Base-by-base conservation (phyloP, 2,797 vertebrate species). In the Arnoldichthys spilopterus region DNA sequence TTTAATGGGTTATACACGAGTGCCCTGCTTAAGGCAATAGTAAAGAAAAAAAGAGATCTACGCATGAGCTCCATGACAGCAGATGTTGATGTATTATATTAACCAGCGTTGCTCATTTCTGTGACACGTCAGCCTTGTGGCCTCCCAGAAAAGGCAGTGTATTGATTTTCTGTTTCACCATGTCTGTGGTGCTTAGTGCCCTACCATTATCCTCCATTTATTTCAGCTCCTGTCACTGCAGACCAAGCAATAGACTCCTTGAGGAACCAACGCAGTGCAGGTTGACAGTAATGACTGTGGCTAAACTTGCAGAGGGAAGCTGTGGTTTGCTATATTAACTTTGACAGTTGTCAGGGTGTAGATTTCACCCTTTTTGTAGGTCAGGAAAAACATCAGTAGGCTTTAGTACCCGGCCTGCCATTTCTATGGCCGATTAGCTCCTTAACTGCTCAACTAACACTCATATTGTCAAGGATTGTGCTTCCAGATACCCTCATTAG, bases 1-100 rank as follows among this genome's bases (percentile, higher is more conserved):
- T n/a, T 43, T 7, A 34, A 59, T 47, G 40, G 30, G 37, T 28
- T 59, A 45, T 79, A 59, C 49, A 53, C 15, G 34, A 68, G 37
- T 64, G 24, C 49, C 9, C 2, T 30, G 24, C 68, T 22, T 15
- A 11, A 77, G 64, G 51, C 26, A n/a, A 34, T 61, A 12, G 45
- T 24, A 61, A 11, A 40, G 13, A 30, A 76, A 53, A 13, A 34
- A 59, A 62, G 30, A 26, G 61, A 32, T 6, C 54, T 12, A 26
- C 24, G 18, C 30, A 58, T 69, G 47, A 37, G 18, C 59, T 20
- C 18, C 3, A 45, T 37, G 45, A 75, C 73, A 85, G 73, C 54
- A 32, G 68, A 75, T 76, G 61, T 85, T 79, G 82, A 87, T 86
- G 66, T 76, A 86, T 30, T 37, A 64, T 40, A 37, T 30, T 69